A percentile compares a stretch with the other conserved stretches of the same genome.
Conservation (phyloP, 2,113 vertebrate genomes). For the Phrynosoma blainvillii region DNA sequence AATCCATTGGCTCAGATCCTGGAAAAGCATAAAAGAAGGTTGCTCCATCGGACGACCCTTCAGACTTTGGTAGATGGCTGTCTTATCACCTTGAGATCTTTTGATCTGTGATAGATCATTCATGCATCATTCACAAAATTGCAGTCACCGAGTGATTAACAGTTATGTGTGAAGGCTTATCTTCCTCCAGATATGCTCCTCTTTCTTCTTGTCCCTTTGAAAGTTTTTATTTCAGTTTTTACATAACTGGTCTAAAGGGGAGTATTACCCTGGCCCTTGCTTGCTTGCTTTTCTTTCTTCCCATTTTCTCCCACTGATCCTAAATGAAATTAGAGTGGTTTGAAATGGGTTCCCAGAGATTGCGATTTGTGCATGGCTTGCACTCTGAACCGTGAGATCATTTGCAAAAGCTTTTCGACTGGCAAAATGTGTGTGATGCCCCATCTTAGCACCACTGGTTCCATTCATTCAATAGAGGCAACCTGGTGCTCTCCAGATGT, state of each 20-base stretch:
- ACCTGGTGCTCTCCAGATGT: background rate
- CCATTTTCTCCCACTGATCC: background rate
- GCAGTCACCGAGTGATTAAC: background rate
- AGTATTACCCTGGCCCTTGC: too few relatives aligned
- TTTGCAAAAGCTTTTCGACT: background rate
- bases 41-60: too few relatives aligned
- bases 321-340: background rate
- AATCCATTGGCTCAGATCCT: background rate
- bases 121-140: background rate
- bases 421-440: background rate
- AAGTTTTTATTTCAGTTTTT: background rate
- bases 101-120: background rate
- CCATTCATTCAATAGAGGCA: background rate
- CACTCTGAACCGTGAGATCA: background rate
- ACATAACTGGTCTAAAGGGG: background rate
- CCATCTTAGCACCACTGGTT: too few relatives aligned
- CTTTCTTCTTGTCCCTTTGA: background rate
- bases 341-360: background rate
- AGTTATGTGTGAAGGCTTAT: background rate
- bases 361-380: too few relatives aligned
- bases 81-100: background rate
- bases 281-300: background rate
- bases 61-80: background rate
- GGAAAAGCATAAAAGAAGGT: background rate
- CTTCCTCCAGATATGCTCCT: background rate